phyloP scores from a whole-genome alignment of 35 echinoderm and acorn worm genomes.

The Heliocidaris erythrogramma region DNA sequence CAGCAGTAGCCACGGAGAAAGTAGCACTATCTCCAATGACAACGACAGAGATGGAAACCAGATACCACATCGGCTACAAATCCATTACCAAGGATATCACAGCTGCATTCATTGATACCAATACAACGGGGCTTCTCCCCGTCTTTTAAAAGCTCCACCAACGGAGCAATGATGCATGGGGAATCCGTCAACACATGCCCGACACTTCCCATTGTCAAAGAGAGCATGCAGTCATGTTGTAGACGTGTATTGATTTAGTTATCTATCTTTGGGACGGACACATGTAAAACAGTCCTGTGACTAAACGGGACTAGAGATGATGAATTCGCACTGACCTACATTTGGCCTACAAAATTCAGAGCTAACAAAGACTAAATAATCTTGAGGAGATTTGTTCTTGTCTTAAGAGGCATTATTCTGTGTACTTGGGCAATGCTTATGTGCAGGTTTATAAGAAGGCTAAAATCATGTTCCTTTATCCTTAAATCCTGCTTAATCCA shows the following conservation, averaged over 20 bases:
- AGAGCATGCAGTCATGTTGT: neutral
- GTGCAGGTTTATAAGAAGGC: too few relatives aligned
- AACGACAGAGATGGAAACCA: neutral
- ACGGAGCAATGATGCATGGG: neutral
- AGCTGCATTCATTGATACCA: neutral
- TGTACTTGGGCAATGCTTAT: too few relatives aligned
- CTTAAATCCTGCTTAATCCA: too few relatives aligned
- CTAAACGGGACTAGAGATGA: neutral
- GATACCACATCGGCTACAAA: neutral
- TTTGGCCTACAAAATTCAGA: neutral
- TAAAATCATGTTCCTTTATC: too few relatives aligned
- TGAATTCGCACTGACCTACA: neutral
- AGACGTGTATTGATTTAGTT: neutral
- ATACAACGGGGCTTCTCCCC: neutral
- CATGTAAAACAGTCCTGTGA: neutral
- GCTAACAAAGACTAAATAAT: neutral
- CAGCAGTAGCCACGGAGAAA: neutral
- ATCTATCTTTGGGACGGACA: neutral
- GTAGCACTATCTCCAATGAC: neutral
- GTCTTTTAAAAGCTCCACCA: neutral
- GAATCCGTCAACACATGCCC: neutral
- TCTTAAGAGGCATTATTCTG: too few relatives aligned
- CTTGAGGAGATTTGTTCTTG: neutral
- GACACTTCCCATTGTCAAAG: neutral
- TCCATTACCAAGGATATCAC: neutral